phyloP scores from a whole-genome alignment of 2,113 vertebrate species.

The Grallaria varia region DNA sequence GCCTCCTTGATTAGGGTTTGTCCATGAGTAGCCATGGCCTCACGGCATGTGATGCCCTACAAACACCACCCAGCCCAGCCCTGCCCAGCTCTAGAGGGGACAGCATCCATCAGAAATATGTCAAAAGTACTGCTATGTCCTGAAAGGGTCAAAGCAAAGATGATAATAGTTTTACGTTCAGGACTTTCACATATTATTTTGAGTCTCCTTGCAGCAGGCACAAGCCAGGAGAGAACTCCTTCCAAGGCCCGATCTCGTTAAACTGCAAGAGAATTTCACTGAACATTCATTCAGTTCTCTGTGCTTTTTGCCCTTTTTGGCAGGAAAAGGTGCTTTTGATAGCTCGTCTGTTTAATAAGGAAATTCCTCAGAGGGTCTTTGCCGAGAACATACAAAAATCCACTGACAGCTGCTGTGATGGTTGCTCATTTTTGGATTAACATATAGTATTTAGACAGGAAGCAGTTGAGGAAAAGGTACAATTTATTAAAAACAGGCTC shows the following conservation, averaged over 20 bases:
- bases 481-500: constrained; percentile 22
- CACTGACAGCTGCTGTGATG: constrained; percentile 21
- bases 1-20: neutral
- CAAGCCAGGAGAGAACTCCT: neutral
- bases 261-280: constrained; percentile 44
- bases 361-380: constrained; percentile 55
- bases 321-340: constrained; percentile 37
- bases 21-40: neutral
- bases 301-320: constrained; percentile 48
- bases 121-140: neutral
- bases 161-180: neutral
- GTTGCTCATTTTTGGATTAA: constrained; percentile 19
- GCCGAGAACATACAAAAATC: constrained; percentile 9
- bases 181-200: neutral
- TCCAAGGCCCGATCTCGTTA: neutral
- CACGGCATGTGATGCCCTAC: neutral
- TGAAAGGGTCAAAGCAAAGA: neutral
- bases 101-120: neutral
- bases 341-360: constrained; percentile 18
- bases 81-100: neutral
- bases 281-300: neutral
- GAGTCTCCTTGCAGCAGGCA: neutral
- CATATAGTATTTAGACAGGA: neutral
- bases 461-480: constrained; percentile 20
- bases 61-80: neutral